phyloP scores from a whole-genome alignment of 2,888 invertebrate genomes.

The Hartigia nigra region DNA sequence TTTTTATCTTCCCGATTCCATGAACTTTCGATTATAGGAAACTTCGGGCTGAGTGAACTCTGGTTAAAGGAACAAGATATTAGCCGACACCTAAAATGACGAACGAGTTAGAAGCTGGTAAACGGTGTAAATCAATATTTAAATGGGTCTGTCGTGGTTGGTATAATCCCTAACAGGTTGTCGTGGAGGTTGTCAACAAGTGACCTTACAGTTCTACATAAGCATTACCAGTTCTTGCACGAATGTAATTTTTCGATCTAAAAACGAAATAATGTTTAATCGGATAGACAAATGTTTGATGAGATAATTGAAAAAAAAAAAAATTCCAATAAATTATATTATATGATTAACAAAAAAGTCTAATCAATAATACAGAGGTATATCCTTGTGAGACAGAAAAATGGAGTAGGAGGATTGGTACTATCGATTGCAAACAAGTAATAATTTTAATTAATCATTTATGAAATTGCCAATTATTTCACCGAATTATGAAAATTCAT shows the following conservation, averaged over 20 bases:
- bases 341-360: background rate
- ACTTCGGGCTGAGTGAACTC: background rate
- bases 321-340: background rate
- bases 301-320: background rate
- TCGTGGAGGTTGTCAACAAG: slow-evolving; percentile 40
- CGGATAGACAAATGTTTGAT: background rate
- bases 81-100: background rate
- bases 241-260: background rate
- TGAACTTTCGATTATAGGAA: background rate
- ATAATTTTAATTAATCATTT: background rate
- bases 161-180: slow-evolving; percentile 42
- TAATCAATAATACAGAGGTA: background rate
- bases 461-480: background rate
- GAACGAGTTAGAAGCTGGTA: slow-evolving; percentile 15
- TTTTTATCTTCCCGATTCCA: background rate
- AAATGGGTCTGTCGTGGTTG: slow-evolving; percentile 32
- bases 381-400: background rate
- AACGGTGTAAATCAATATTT: slow-evolving; percentile 38
- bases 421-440: background rate
- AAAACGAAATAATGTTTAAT: background rate
- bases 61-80: background rate
- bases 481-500: background rate
- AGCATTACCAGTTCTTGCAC: background rate
- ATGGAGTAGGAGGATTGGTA: background rate
- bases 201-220: slow-evolving; percentile 28